These are phyloP conservation scores for Eurystomus gularis DNA, from an alignment of 2,113 vertebrate genomes.

Conservation along the genomic window DNA sequence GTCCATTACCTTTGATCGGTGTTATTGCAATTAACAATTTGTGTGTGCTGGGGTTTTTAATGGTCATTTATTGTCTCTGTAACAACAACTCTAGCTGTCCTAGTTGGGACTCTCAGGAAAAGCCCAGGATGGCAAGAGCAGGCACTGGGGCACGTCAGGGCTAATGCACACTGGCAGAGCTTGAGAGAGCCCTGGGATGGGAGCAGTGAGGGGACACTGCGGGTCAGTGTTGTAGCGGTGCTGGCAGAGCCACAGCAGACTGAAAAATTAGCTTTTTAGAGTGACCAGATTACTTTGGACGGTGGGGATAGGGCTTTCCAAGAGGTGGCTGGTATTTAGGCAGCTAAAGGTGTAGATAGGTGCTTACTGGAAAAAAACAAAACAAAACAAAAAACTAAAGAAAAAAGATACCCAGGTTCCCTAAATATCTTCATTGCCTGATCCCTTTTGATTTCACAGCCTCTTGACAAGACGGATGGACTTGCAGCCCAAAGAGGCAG, in stretches of 20 bases:
- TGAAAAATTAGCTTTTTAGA: background rate
- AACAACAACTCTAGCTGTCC: background rate
- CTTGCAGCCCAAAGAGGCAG: background rate
- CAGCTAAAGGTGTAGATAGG: background rate
- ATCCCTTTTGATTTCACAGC: background rate
- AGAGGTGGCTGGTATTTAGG: background rate
- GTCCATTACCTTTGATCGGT: background rate
- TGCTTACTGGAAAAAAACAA: background rate
- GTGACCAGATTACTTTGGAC: background rate
- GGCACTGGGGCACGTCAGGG: background rate
- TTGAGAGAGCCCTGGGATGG: background rate
- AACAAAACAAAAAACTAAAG: background rate
- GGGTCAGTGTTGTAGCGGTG: rapidly evolving
- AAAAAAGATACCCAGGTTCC: background rate
- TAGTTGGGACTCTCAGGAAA: background rate
- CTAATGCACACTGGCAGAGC: background rate
- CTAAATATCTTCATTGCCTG: background rate
- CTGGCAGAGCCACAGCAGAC: background rate
- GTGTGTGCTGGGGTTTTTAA: background rate
- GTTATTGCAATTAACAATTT: rapidly evolving
- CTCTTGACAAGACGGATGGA: background rate
- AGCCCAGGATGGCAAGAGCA: background rate
- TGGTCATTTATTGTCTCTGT: background rate
- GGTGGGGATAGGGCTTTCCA: background rate
- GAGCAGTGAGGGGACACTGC: background rate